These are phyloP conservation scores for Mycetomoellerius zeteki DNA, from an alignment of 1,140 invertebrate species.

Conservation along the genomic window DNA sequence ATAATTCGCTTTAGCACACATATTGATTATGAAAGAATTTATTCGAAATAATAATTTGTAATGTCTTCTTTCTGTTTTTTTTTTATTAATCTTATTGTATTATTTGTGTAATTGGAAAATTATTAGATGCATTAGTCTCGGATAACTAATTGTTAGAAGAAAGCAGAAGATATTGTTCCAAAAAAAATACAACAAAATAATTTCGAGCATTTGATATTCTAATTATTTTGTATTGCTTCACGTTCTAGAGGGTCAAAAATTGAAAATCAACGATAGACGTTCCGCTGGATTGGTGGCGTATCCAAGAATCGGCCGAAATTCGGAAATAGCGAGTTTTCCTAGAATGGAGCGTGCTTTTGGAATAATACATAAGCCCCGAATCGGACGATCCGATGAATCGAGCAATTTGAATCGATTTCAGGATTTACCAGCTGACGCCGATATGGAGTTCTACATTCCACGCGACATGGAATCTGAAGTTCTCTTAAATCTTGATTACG, in stretches of 20 bases:
- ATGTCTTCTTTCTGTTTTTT: neutral
- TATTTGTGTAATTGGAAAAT: neutral
- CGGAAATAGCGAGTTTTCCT: slow-evolving; percentile 65
- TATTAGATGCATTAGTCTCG: neutral
- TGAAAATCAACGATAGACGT: slow-evolving; percentile 75
- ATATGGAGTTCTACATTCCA: slow-evolving; percentile 64
- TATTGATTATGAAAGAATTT: neutral
- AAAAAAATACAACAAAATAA: neutral
- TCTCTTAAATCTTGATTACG: slow-evolving; percentile 69
- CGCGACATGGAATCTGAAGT: slow-evolving; percentile 54
- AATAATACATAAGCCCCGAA: slow-evolving; percentile 57
- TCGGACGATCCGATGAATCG: slow-evolving; percentile 63
- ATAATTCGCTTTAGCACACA: neutral
- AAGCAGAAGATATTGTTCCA: neutral
- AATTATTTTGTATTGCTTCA: neutral
- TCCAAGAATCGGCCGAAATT: slow-evolving; percentile 77
- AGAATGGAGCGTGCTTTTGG: slow-evolving; percentile 65
- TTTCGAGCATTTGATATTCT: neutral
- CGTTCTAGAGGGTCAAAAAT: slow-evolving; percentile 71
- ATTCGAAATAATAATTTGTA: neutral
- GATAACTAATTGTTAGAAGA: neutral
- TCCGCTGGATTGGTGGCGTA: slow-evolving; percentile 73
- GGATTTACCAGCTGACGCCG: slow-evolving; percentile 50
- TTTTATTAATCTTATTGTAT: neutral
- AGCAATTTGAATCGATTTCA: slow-evolving; percentile 57